Evolutionary conservation across 2,113 vertebrate species (phyloP), one percentile per base, ranked within the genome.

Genomic region (Ictalurus furcatus): DNA sequence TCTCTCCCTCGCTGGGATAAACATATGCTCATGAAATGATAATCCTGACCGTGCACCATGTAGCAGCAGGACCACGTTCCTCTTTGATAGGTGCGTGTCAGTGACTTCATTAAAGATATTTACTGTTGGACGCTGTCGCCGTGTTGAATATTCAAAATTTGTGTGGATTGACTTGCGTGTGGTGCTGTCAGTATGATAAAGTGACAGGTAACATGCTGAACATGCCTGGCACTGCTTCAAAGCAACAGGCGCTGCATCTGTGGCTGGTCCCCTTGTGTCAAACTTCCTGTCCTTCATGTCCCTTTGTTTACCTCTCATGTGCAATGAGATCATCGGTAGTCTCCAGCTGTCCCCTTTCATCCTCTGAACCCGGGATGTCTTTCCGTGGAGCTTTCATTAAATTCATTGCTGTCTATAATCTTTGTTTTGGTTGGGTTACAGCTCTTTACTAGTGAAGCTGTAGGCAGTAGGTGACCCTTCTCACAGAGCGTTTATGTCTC

Each of bases 21-120:
- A 90, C 91, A 93, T 90, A 92, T 93, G 92, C 83, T 90, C 82
- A 90, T 85, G 82, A 87, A 78, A 78, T 87, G 76, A 88, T 84
- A 90, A 80, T 86, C 73, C 88, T 90, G 74, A 84, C 87, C 84
- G 48, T 87, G n/a, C 86, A 81, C 52, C 76, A 73, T 81, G 81
- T 79, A 84, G 79, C 54, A 44, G 78, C 17, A 61, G 17, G 58
- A 40, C 73, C 74, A 37, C 17, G 69, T 13, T 84, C 40, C 58
- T 85, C 63, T 82, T 80, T 48, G 54, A 40, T 63, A 37, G 52
- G 65, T 87, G 44, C 19, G 23, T 86, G 80, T 86, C 81, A 89
- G 76, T 58, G 84, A 80, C 71, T 85, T 69, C 59, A 85, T 89
- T 85, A 85, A 89, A 69, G 44, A 37, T 58, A 56, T 79, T 79